A percentile compares a stretch with the other conserved stretches of the same genome.
phyloP scores from a whole-genome alignment of 2,113 vertebrate species.

The Trematomus loennbergii region DNA sequence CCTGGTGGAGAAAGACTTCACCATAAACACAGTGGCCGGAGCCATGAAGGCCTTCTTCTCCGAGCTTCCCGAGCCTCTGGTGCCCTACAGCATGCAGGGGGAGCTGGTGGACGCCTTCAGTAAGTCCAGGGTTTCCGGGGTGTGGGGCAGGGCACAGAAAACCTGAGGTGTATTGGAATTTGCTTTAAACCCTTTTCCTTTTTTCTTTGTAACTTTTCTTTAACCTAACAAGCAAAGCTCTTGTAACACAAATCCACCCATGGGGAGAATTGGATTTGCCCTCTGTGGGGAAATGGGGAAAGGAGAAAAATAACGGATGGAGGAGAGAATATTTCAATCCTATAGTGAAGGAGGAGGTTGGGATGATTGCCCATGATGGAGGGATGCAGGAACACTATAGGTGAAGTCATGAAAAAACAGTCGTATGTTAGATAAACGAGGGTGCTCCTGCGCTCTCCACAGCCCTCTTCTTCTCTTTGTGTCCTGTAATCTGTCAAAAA shows the following conservation, averaged over 20 bases:
- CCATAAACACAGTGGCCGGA: constrained; percentile 93
- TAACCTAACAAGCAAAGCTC: constrained; percentile 66
- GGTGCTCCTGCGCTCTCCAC: constrained; percentile 19
- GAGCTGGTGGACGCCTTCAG: constrained; percentile 96
- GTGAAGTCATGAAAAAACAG: constrained; percentile 63
- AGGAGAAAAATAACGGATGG: constrained; percentile 22
- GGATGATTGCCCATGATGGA: constrained; percentile 59
- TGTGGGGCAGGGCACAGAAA: constrained; percentile 24
- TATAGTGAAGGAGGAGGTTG: constrained; percentile 18
- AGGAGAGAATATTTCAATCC: constrained; percentile 42
- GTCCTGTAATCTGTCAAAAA: constrained; percentile 65
- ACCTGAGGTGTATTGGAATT: constrained; percentile 51
- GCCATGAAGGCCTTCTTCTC: constrained; percentile 99
- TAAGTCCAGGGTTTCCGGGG: constrained; percentile 81
- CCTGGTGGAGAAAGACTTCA: constrained; percentile 95
- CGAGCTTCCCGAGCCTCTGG: constrained; percentile 92
- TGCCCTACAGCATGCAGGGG: constrained; percentile 92
- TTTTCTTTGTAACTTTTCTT: constrained; percentile 64
- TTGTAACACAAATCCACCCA: constrained; percentile 68
- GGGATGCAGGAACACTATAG: constrained; percentile 28
- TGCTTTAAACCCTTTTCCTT: constrained; percentile 46
- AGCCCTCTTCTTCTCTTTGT: constrained; percentile 41
- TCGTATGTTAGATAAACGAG: constrained; percentile 57
- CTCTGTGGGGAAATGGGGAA: constrained; percentile 21
- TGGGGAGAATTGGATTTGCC: constrained; percentile 72